Evolutionary conservation across 2,888 invertebrate genomes (phyloP).

Genomic region (Rhagonycha lutea): DNA sequence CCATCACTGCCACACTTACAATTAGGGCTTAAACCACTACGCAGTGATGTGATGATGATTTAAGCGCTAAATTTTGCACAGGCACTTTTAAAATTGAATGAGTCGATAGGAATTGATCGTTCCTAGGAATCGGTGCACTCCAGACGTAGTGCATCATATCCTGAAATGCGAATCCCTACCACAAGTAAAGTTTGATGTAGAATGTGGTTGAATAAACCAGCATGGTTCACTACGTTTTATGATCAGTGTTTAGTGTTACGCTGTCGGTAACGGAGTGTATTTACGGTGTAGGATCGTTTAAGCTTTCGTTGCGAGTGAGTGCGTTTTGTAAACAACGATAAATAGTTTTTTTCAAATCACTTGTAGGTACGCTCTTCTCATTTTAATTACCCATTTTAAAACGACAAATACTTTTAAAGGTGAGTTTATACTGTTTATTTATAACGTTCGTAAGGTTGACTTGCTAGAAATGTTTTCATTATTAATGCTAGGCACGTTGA

Average conservation of each 20-base stretch:
- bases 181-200: conserved; percentile 18
- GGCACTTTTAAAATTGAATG: not conserved
- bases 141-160: conserved; percentile 14
- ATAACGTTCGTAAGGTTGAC: not conserved
- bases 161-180: conserved; percentile 27
- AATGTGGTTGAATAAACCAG: conserved; percentile 27
- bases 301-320: conserved; percentile 13
- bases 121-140: not conserved
- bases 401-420: not conserved
- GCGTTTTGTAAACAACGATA: not conserved
- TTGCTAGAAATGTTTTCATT: not conserved
- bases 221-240: conserved; percentile 23
- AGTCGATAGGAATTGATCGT: not conserved
- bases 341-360: not conserved
- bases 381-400: not conserved
- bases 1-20: too few relatives aligned
- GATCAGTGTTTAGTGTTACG: conserved; percentile 28
- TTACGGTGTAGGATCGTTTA: conserved; percentile 9
- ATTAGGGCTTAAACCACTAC: too few relatives aligned
- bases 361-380: not conserved
- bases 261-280: conserved; percentile 9
- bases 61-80: not conserved
- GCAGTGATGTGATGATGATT: not conserved
- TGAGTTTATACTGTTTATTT: not conserved
- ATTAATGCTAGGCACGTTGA: not conserved